Evolutionary conservation across 2,888 invertebrate genomes (phyloP).

Genomic region (Amphipoea oculea): DNA sequence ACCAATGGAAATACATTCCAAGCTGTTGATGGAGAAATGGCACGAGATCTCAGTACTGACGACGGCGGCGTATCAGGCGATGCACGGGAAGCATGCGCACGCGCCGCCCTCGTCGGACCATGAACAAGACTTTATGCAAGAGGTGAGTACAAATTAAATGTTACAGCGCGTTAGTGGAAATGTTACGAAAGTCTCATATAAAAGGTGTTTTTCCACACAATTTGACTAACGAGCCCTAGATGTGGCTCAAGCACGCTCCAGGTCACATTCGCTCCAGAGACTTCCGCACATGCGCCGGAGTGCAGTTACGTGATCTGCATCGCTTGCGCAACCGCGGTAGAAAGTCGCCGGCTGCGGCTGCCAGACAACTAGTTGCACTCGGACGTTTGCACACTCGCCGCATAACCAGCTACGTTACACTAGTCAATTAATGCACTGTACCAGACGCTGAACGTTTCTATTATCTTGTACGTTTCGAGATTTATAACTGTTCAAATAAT

Average conservation of each 20-base stretch:
- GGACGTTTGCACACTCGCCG: slow-evolving; percentile 81
- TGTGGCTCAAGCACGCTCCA: slow-evolving; percentile 75
- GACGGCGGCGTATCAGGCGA: slow-evolving; percentile 98
- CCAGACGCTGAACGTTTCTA: slow-evolving; percentile 72
- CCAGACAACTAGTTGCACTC: slow-evolving; percentile 84
- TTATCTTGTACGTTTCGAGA: slow-evolving; percentile 65
- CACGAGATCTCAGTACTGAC: slow-evolving; percentile 98
- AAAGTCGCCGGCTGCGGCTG: slow-evolving; percentile 82
- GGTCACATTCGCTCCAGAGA: slow-evolving; percentile 86
- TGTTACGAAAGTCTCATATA: slow-evolving; percentile 48
- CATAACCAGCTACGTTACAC: slow-evolving; percentile 82
- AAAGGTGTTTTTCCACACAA: slow-evolving; percentile 58
- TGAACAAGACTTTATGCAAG: slow-evolving; percentile 96
- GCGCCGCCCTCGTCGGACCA: slow-evolving; percentile 87
- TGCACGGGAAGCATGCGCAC: slow-evolving; percentile 92
- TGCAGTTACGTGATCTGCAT: slow-evolving; percentile 90
- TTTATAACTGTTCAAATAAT: slow-evolving; percentile 47
- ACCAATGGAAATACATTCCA: slow-evolving; percentile 98
- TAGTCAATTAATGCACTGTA: slow-evolving; percentile 78
- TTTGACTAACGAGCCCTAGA: slow-evolving; percentile 73
- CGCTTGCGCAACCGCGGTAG: slow-evolving; percentile 88
- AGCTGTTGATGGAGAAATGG: slow-evolving; percentile 99
- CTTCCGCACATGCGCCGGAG: slow-evolving; percentile 87
- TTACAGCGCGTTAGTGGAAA: slow-evolving; percentile 35
- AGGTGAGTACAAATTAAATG: slow-evolving; percentile 90